Percentiles rank a stretch among this genome's conserved stretches.
Conservation (phyloP, 1,140 invertebrate species). For the Drosophila takahashii region DNA sequence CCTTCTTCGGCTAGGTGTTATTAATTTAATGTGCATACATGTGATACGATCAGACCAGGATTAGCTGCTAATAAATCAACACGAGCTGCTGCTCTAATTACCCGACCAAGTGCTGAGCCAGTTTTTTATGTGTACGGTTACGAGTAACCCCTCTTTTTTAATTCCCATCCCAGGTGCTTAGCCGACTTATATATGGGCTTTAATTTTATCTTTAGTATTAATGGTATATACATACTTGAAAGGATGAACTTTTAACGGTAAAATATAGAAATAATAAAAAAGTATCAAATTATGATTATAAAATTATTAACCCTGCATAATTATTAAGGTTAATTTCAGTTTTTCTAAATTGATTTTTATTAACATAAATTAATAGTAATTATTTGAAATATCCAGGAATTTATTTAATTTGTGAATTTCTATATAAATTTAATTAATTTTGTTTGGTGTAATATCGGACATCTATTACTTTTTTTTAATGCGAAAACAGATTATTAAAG, state of each 20-base stretch:
- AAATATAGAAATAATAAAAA: too few species aligned
- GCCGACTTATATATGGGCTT: slow-evolving; percentile 8
- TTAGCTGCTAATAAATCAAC: slow-evolving; percentile 49
- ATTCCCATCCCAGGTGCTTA: slow-evolving; percentile 9
- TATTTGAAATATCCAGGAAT: too few species aligned
- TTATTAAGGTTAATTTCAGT: too few species aligned
- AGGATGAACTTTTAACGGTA: too few species aligned
- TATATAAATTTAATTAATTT: too few species aligned
- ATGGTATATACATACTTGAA: background rate
- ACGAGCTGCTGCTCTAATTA: slow-evolving; percentile 53
- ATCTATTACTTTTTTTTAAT: background rate
- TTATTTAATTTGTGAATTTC: too few species aligned
- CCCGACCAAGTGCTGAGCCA: slow-evolving; percentile 33
- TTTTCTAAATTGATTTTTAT: background rate
- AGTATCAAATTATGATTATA: too few species aligned
- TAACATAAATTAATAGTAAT: too few species aligned
- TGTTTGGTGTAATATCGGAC: too few species aligned
- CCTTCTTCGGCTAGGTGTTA: slow-evolving; percentile 59
- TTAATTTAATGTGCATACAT: slow-evolving; percentile 41
- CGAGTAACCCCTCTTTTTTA: slow-evolving; percentile 2
- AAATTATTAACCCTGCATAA: too few species aligned
- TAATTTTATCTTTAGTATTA: background rate
- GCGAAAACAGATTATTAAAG: background rate
- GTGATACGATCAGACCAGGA: slow-evolving; percentile 54
- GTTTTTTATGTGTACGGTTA: slow-evolving; percentile 20